phyloP scores from a whole-genome alignment of 2,113 vertebrate genomes.

The Chascanopsetta lugubris region DNA sequence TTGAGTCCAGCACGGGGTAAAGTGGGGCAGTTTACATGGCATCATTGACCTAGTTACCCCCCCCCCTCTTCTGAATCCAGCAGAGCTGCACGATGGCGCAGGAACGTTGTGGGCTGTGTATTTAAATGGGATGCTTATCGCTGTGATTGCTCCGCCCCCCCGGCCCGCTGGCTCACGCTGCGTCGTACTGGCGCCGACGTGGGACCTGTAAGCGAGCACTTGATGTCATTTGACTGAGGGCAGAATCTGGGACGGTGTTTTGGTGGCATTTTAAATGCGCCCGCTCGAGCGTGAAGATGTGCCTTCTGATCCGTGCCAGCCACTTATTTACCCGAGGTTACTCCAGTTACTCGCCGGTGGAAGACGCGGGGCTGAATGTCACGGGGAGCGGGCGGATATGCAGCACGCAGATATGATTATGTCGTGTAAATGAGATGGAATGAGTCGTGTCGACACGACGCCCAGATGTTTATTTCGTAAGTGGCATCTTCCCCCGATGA shows the following conservation, averaged over 20 bases:
- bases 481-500: no score
- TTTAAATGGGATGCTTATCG: constrained; percentile 78
- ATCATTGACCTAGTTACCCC: constrained; percentile 75
- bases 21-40: constrained; percentile 59
- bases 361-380: constrained; percentile 59
- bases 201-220: constrained; percentile 77
- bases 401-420: constrained; percentile 59
- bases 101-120: constrained; percentile 52
- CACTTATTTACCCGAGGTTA: constrained; percentile 71
- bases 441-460: constrained; percentile 52
- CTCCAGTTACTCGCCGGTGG: constrained; percentile 61
- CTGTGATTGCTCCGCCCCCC: constrained; percentile 67
- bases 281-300: constrained; percentile 74
- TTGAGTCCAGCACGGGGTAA: constrained; percentile 64
- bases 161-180: constrained; percentile 68
- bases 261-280: constrained; percentile 79
- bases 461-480: constrained; percentile 34
- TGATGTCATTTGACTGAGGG: constrained; percentile 74
- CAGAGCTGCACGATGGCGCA: constrained; percentile 54
- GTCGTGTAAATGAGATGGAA: constrained; percentile 54
- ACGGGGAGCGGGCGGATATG: constrained; percentile 44
- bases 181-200: constrained; percentile 69
- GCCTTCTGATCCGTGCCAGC: constrained; percentile 72
- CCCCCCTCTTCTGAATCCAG: constrained; percentile 63
- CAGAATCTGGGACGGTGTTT: constrained; percentile 76